phyloP scores from a whole-genome alignment of 2,113 vertebrate species.

The Ahaetulla prasina region DNA sequence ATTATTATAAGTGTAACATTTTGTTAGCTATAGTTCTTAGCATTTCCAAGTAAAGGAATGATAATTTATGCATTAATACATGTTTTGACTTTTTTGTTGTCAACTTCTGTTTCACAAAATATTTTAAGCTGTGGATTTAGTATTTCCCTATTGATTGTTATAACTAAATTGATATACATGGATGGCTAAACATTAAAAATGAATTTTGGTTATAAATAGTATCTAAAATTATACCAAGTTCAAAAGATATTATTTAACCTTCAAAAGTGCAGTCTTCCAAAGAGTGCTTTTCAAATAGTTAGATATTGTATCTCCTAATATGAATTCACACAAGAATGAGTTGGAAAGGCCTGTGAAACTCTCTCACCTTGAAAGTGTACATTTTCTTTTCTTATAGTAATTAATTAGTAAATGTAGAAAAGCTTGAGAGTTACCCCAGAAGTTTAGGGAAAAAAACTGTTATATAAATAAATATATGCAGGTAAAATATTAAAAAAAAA shows the following conservation, averaged over 20 bases:
- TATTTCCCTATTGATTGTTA: conserved; percentile 2
- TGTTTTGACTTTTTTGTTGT: background rate
- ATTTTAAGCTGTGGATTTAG: background rate
- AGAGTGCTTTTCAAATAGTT: background rate
- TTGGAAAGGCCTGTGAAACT: background rate
- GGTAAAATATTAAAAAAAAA: background rate
- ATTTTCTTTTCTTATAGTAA: background rate
- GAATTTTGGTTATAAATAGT: conserved; percentile 4
- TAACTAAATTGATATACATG: background rate
- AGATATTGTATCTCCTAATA: background rate
- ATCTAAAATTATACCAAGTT: background rate
- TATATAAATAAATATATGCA: background rate
- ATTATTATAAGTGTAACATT: background rate
- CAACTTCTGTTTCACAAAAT: background rate
- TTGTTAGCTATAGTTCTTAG: background rate
- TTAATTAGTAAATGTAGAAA: background rate
- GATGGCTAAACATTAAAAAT: background rate
- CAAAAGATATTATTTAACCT: background rate
- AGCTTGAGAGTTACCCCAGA: background rate
- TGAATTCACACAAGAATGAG: background rate
- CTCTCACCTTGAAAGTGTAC: background rate
- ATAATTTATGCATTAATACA: background rate
- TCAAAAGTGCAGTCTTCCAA: background rate
- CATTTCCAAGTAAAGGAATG: background rate
- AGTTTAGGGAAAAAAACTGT: background rate